These are phyloP conservation scores for Eunapius fragilis DNA, from an alignment of 37 sponge, comb jelly and placozoan species.

Conservation along the genomic window DNA sequence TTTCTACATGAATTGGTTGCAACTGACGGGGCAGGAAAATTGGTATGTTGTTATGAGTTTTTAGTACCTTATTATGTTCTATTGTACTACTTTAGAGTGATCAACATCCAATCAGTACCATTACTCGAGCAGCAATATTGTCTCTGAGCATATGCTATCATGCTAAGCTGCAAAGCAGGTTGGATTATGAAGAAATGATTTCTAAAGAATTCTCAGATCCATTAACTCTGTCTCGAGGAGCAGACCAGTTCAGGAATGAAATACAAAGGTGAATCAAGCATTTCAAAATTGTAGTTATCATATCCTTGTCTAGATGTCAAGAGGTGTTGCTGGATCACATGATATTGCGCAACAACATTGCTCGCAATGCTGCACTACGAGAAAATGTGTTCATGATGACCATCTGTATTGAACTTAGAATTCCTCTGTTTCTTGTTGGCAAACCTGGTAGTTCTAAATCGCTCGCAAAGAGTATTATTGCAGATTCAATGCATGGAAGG, in stretches of 20 bases:
- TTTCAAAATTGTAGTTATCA: neutral
- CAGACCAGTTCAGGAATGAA: conserved; percentile 53
- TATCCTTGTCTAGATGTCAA: conserved; percentile 47
- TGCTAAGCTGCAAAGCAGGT: conserved; percentile 68
- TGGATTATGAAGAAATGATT: conserved; percentile 51
- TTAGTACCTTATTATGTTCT: neutral
- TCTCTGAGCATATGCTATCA: conserved; percentile 85
- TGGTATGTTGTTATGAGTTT: neutral
- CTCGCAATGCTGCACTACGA: conserved; percentile 87
- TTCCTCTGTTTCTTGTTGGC: conserved; percentile 94
- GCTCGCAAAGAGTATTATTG: conserved; percentile 82
- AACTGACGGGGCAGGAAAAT: neutral
- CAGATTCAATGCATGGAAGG: conserved; percentile 76
- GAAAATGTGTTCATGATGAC: conserved; percentile 99
- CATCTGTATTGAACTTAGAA: conserved; percentile 92
- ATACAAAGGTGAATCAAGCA: conserved; percentile 43
- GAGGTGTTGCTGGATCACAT: conserved; percentile 50
- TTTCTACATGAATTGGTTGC: neutral
- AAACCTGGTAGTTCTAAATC: conserved; percentile 97
- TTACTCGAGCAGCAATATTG: conserved; percentile 51
- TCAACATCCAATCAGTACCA: neutral
- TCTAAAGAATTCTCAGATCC: conserved; percentile 39
- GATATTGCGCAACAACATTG: conserved; percentile 66
- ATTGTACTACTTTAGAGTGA: neutral
- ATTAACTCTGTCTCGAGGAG: conserved; percentile 38